phyloP scores from a whole-genome alignment of 35 echinoderm and acorn worm species.

The Holothuria glaberrima region DNA sequence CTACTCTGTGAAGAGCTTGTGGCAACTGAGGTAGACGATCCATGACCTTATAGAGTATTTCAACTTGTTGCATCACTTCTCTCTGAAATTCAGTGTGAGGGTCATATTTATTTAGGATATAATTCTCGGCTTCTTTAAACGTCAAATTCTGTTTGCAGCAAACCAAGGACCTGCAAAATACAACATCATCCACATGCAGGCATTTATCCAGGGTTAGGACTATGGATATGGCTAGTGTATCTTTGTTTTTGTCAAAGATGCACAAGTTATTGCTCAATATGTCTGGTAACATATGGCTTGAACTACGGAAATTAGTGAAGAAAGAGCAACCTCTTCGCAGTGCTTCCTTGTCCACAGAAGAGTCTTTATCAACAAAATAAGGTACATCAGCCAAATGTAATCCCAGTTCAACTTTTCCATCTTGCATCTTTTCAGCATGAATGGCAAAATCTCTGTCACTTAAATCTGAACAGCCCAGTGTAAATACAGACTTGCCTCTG shows the following conservation, averaged over 20 bases:
- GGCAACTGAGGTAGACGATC: background rate
- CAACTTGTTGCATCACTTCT: background rate
- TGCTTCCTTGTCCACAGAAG: conserved; percentile 67
- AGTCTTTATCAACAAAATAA: conserved; percentile 68
- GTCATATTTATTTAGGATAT: conserved; percentile 19
- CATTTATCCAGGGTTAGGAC: background rate
- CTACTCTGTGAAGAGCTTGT: background rate
- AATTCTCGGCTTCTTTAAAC: conserved; percentile 57
- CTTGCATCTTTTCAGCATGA: conserved; percentile 33
- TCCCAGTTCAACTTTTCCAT: conserved; percentile 55
- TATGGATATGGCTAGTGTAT: conserved; percentile 11
- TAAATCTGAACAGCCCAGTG: conserved; percentile 70
- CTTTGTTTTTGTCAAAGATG: conserved; percentile 42
- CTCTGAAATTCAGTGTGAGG: too few species aligned
- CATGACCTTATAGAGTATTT: conserved; percentile 15
- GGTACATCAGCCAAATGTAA: conserved; percentile 91
- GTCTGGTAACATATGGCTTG: conserved; percentile 50
- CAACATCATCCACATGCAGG: background rate
- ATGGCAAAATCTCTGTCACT: conserved; percentile 80
- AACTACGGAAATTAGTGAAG: conserved; percentile 26
- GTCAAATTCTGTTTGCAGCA: conserved; percentile 4
- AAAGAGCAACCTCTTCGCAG: conserved; percentile 68
- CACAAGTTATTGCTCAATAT: conserved; percentile 58
- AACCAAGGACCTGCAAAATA: background rate
- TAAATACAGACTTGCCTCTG: conserved; percentile 62